Conservation (phyloP, 2,113 vertebrate genomes). For the Gnathonemus echidnorhynchus region DNA sequence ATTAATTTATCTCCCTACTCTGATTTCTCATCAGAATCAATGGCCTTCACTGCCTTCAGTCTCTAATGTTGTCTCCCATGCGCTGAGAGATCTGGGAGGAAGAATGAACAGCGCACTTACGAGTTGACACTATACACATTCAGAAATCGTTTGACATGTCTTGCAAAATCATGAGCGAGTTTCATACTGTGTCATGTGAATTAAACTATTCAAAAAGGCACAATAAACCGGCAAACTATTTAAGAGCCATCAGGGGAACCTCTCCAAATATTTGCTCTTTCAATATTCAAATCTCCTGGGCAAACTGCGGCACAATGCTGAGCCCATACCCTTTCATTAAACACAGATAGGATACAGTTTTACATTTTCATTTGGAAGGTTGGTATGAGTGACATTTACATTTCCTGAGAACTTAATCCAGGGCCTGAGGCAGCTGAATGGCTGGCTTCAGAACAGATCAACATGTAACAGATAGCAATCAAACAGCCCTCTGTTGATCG, state of each 20-base stretch:
- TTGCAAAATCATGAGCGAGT: neutral
- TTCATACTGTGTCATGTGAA: neutral
- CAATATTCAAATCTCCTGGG: neutral
- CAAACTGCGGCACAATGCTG: neutral
- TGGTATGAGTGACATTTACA: neutral
- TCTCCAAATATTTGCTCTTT: conserved; percentile 19
- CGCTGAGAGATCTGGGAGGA: neutral
- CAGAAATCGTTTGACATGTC: neutral
- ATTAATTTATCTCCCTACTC: neutral
- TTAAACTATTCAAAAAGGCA: neutral
- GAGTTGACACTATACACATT: neutral
- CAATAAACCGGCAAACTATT: neutral
- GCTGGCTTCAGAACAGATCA: neutral
- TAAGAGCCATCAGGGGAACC: neutral
- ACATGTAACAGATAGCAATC: neutral
- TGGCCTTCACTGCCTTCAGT: neutral
- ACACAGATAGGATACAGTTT: neutral
- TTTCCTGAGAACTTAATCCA: neutral
- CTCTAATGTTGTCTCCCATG: neutral
- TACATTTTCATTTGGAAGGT: neutral
- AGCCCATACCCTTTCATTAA: neutral
- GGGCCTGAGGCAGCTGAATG: neutral
- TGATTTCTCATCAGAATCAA: neutral
- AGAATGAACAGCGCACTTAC: neutral
- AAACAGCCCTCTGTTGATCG: neutral